These are phyloP conservation scores for Mythimna pallens DNA, from an alignment of 2,888 invertebrate species.

Conservation along the genomic window DNA sequence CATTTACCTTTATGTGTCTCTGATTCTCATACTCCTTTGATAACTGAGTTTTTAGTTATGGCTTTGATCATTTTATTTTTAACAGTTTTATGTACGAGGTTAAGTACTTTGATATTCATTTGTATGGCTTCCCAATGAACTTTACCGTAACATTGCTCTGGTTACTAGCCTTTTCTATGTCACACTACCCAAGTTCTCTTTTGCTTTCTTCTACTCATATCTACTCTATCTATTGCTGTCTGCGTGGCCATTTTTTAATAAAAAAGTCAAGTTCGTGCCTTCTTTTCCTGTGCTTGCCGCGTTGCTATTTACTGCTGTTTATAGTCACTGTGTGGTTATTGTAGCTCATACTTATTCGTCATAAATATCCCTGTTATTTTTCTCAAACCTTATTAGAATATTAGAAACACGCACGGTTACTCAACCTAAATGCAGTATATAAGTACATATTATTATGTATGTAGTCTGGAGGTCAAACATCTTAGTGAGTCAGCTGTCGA, in stretches of 20 bases:
- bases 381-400: background rate
- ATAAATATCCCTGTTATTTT: background rate
- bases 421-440: no score
- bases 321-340: background rate
- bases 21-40: slow-evolving; percentile 55
- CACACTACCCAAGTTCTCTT: background rate
- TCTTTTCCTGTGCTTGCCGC: background rate
- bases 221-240: background rate
- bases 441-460: background rate
- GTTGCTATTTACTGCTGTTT: background rate
- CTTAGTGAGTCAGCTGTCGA: slow-evolving; percentile 40
- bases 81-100: background rate
- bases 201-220: background rate
- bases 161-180: background rate
- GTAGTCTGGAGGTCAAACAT: slow-evolving; percentile 12
- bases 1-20: slow-evolving; percentile 54
- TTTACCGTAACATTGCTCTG: background rate
- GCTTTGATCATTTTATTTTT: slow-evolving; percentile 24
- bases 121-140: background rate
- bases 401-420: no score
- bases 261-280: background rate
- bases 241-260: background rate
- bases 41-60: slow-evolving; percentile 28
- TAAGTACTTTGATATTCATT: background rate
- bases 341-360: no score